Base-by-base conservation (phyloP, 2,888 invertebrate genomes). In the Campopleginae sp. region DNA sequence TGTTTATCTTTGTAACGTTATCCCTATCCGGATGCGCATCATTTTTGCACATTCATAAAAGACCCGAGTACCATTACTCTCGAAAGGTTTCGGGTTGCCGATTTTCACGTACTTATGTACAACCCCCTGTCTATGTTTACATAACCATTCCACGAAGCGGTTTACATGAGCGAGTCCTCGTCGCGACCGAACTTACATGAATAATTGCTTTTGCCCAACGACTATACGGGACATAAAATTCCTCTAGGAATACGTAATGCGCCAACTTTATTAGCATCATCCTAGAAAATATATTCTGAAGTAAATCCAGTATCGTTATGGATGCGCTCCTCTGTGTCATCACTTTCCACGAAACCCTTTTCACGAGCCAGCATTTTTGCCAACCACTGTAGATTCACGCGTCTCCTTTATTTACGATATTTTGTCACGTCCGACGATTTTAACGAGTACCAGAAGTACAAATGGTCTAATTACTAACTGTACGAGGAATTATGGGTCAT, bases 251-350 rank as follows among this genome's bases (percentile, higher is more conserved):
- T 85, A 80, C 82, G 79, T 82, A 82, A 85, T 85, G 85, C 72
- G 82, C 85, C 85, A 85, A 85, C 58, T 76, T 85, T 85, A 82
- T 80, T 82, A 82, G 74, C 82, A 72, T 82, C 78, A 58, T 82
- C 78, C 54, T 17, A 12, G 38, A 19, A 71, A 79, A 82, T 71
- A 23, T 78, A 77, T 54, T 27, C 31, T 14, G 12, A 48, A 51
- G 42, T 74, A 23, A 63, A 14, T 42, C n/a, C n/a, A n/a, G 76
- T 66, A 68, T 81, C 84, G 75, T 81, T 85, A 79, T 54, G 63
- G 58, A n/a, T n/a, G 10, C 75, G 54, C 44, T 63, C 63, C 61
- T 72, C 42, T 48, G 74, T 48, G 74, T 74, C 68, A 71, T 80
- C 72, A 17, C 42, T 77, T 44, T 44, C 51, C 1, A 27, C 27